These are phyloP conservation scores for Spinibarbus caldwelli DNA, from an alignment of 2,797 vertebrate species.

Conservation along the genomic window DNA sequence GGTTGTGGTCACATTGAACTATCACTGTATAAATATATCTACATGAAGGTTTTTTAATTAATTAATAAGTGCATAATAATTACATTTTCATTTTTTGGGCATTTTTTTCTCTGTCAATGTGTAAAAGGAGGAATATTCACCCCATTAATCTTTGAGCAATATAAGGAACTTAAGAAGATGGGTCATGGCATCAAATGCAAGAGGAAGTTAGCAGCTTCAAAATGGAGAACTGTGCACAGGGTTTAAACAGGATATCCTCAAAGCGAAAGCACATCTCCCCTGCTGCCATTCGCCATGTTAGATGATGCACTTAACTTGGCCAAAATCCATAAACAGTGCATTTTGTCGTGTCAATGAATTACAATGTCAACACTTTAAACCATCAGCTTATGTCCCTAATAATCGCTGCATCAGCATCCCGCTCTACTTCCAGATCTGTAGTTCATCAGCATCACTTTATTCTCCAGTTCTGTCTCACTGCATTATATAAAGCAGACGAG, in stretches of 20 bases:
- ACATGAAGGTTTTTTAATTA: neutral
- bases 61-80: neutral
- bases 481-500: neutral
- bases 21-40: neutral
- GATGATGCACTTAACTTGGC: neutral
- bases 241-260: constrained; percentile 59
- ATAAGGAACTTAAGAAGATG: constrained; percentile 44
- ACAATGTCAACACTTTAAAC: neutral
- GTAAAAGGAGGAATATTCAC: neutral
- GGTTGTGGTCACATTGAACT: neutral
- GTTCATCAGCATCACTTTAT: neutral
- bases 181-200: constrained; percentile 9
- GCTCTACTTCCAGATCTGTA: neutral
- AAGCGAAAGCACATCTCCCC: constrained; percentile 12
- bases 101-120: neutral
- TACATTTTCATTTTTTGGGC: neutral
- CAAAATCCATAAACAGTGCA: neutral
- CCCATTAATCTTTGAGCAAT: neutral
- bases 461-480: neutral
- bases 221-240: constrained; percentile 47
- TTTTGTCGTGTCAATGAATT: neutral
- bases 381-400: neutral
- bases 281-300: constrained; percentile 8
- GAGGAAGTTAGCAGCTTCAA: constrained; percentile 54
- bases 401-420: neutral